Evolutionary conservation across 2,113 vertebrate species (phyloP).

Genomic region (Camelus bactrianus): DNA sequence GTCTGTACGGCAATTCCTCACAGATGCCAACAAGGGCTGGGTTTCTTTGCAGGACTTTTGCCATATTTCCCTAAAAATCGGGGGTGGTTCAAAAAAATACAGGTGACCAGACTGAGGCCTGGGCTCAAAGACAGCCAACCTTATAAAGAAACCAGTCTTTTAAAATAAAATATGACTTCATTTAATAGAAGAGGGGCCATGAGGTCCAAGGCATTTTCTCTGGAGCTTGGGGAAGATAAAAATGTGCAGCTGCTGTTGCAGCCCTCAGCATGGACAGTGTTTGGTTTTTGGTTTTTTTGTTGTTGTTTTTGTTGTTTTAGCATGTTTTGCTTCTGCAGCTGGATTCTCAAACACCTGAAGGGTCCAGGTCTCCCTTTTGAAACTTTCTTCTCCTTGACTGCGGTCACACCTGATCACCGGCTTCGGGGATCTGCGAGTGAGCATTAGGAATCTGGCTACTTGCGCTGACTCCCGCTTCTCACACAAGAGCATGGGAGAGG

Average conservation of each 20-base stretch:
- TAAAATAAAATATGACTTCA: neutral
- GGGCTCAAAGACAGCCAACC: no score
- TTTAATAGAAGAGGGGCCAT: no score
- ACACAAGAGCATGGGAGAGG: accelerated
- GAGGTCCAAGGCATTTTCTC: neutral
- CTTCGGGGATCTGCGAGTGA: neutral
- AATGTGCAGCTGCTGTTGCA: accelerated
- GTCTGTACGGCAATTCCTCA: neutral
- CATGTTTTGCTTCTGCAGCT: neutral
- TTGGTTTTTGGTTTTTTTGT: no score
- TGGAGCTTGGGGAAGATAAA: neutral
- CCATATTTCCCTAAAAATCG: neutral
- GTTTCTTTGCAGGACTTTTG: neutral
- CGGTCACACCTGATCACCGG: accelerated
- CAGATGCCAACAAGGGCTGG: neutral
- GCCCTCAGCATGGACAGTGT: accelerated
- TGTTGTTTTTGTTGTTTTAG: neutral
- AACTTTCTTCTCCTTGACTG: neutral
- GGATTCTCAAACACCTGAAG: neutral
- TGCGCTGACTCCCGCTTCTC: neutral
- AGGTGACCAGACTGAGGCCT: neutral
- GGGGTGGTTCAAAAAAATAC: neutral
- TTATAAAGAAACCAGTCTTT: neutral
- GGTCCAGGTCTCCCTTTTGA: neutral
- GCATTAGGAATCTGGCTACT: neutral